Evolutionary conservation across 2,797 vertebrate species (phyloP), one percentile per base, ranked within the genome.

Genomic region (Lagocephalus sceleratus): DNA sequence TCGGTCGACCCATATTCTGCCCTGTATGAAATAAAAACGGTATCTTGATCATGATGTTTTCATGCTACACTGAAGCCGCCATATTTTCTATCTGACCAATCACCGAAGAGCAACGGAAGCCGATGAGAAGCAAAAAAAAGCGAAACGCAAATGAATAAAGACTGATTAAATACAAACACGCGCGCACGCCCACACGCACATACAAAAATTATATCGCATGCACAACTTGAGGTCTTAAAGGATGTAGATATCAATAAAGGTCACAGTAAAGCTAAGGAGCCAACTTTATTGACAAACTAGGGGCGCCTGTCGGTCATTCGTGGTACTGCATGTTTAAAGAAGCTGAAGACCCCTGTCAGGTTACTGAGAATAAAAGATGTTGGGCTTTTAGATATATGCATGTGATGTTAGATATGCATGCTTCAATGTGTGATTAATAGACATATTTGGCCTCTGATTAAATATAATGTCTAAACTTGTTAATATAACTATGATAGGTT

Each of bases 81-180:
- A 77, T 85, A 5, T 54, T 79, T 48, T 1, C 4, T 7, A 4
- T 17, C 6, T 9, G 17, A 71, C 88, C 88, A 88, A 88, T 88
- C 82, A 68, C 0, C 1, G 51, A 5, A 16, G 2, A 61, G 61
- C 82, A 81, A 39, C 14, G 1, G 11, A 12, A 1, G 17, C 40
- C 40, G 6, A n/a, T n/a, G 40, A 42, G 40, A 10, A 11, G 17
- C 32, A 6, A 42, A 3, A 43, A 75, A 76, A 73, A 20, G 68
- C 76, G 10, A 47, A 26, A 21, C 43, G 19, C 43, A 11, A 42
- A n/a, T 3, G 0, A 12, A 0, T 35, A 14, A 35, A 35, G 9
- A 12, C 32, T 35, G 12, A n/a, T n/a, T n/a, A n/a, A n/a, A n/a
- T n/a, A n/a, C n/a, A n/a, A n/a, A n/a, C n/a, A n/a, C n/a, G n/a